Base-by-base conservation (phyloP, 1,140 invertebrate genomes). In the Gryon sp. region DNA sequence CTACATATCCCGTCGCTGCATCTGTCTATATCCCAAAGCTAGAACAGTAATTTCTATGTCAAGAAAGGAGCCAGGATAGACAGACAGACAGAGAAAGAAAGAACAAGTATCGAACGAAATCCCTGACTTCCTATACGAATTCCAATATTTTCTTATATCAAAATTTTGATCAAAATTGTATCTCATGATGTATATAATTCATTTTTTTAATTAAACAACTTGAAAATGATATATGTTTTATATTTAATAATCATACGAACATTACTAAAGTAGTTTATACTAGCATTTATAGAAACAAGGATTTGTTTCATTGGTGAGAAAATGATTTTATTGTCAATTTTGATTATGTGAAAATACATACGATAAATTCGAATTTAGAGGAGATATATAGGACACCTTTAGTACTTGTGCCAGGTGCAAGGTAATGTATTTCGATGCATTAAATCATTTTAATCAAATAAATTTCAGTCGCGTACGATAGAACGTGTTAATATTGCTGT, bases 1-100 rank as follows among this genome's bases (percentile, higher is more conserved):
- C 85, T 83, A 80, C 82, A 70, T 78, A 50, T 46, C 52, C 52
- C 63, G 57, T 32, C 73, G 79, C 73, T 78, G 84, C 87, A 87
- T 87, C 86, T 87, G 87, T 84, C 82, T 80, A 80, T 81, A 84
- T 69, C 40, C 46, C 38, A 48, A 48, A 68, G 62, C 46, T 68
- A 57, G 55, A 76, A 63, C 50, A 14, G 72, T 68, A 62, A 68
- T 75, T 75, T 75, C 55, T 53, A 46, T 46, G 55, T 26, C 20
- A 36, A 66, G 20, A 59, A 59, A 74, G 57, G 20, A 34, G 62
- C 7, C 20, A 18, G 46, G 7, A 15, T 12, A 73, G 55, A 40
- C 19, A 15, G n/a, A 26, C 5, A 28, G 24, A 11, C 5, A 34
- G 6, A 9, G 20, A 16, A n/a, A n/a, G n/a, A n/a, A n/a, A n/a